Base-by-base conservation (phyloP, 2,888 invertebrate species). In the Drosophila longiperda region DNA sequence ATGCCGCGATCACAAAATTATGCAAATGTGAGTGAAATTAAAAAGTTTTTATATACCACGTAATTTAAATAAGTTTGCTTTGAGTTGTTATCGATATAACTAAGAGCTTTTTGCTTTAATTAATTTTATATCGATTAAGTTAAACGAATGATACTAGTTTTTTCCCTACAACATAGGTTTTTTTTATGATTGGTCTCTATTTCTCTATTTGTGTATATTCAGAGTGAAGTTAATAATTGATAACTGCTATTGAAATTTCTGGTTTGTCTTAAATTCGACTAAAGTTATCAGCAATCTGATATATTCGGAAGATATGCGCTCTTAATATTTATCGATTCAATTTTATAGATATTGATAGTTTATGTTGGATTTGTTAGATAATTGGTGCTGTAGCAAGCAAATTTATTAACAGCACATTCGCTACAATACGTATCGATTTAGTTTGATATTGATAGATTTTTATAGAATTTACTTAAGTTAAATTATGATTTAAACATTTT, bases 11-110 rank as follows among this genome's bases (percentile, higher is more conserved):
- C 83, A 66, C 84, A 83, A 85, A 92, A 92, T 91, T 93, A 93
- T 93, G 93, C 90, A 90, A 92, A 93, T 92, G 93, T 93, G 93
- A 94, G 94, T 93, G 17, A 20, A 36, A 17, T 12, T 23, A 9
- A 3, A 45, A 7, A 45, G 15, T 2, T 45, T 23, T 45, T 0
- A 23, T 45, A 23, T 45, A 8, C 9, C 9, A n/a, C 9, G 1
- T 40, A 40, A 9, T n/a, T 40, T 4, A 5, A n/a, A 40, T 40
- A 9, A 17, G 15, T 15, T 9, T 38, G 17, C 8, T 1, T 6
- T 58, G 3, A 33, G 0, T 5, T 55, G 11, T 50, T 67, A 42
- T 55, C 65, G n/a, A 32, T 55, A 11, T 0, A 12, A 17, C 11
- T n/a, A 33, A 45, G 1, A 12, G 20, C 12, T 12, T 29, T 12